Evolutionary conservation across 1,140 invertebrate genomes (phyloP).

Genomic region (Alviniconcha marisindica): DNA sequence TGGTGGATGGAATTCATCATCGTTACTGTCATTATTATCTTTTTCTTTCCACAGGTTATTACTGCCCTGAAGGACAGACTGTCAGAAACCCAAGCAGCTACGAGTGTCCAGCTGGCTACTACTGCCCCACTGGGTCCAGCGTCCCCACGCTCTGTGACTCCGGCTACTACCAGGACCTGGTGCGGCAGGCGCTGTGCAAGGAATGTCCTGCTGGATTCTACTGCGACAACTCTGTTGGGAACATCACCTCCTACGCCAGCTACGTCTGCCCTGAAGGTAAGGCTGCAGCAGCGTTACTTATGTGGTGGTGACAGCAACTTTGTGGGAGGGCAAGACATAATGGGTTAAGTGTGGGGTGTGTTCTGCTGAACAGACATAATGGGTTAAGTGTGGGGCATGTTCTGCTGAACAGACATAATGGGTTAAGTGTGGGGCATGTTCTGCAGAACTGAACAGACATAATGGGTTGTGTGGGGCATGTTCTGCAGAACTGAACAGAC

Average conservation of each 20-base stretch:
- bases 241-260: constrained; percentile 63
- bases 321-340: too few relatives aligned
- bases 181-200: constrained; percentile 60
- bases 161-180: constrained; percentile 65
- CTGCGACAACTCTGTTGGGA: constrained; percentile 65
- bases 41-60: constrained; percentile 61
- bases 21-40: too few relatives aligned
- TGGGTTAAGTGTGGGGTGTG: too few relatives aligned
- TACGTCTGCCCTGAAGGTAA: constrained; percentile 67
- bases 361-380: too few relatives aligned
- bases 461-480: too few relatives aligned
- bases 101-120: constrained; percentile 70
- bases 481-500: too few relatives aligned
- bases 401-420: too few relatives aligned
- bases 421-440: too few relatives aligned
- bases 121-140: constrained; percentile 61
- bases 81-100: constrained; percentile 60
- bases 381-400: too few relatives aligned
- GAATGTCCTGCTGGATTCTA: constrained; percentile 68
- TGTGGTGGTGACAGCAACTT: too few relatives aligned
- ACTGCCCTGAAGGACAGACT: constrained; percentile 67
- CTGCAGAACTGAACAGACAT: too few relatives aligned
- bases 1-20: too few relatives aligned
- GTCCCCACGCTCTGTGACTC: constrained; percentile 60
- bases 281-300: not conserved